These are phyloP conservation scores for Cataglyphis cursor DNA, from an alignment of 2,888 invertebrate genomes.

Conservation along the genomic window DNA sequence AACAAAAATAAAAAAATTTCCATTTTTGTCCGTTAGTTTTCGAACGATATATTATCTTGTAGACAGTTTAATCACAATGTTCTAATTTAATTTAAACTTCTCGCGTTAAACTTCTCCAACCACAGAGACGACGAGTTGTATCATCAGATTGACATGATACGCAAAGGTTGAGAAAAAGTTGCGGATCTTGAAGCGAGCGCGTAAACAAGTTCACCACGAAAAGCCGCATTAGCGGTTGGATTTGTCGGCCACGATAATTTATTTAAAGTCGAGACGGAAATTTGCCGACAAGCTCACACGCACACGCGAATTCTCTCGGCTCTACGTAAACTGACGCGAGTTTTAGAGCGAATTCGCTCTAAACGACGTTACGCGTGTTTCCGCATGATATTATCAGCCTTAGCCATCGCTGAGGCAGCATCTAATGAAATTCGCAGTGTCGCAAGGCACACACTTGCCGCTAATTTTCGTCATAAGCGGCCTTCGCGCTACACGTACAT, in stretches of 20 bases:
- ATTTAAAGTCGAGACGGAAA: slow-evolving; percentile 41
- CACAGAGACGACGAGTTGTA: neutral
- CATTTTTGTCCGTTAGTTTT: neutral
- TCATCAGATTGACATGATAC: neutral
- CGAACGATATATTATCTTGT: neutral
- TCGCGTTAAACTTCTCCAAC: neutral
- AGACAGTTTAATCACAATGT: slow-evolving; percentile 9
- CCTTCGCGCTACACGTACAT: slow-evolving; percentile 57
- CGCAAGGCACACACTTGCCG: slow-evolving; percentile 55
- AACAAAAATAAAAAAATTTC: neutral
- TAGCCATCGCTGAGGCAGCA: slow-evolving; percentile 42
- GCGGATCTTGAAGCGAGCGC: slow-evolving; percentile 14
- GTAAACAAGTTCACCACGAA: neutral
- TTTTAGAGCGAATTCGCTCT: neutral
- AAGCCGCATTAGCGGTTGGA: slow-evolving; percentile 31
- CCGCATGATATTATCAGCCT: slow-evolving; percentile 45
- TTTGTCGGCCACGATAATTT: slow-evolving; percentile 43
- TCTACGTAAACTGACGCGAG: neutral
- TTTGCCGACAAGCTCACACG: neutral
- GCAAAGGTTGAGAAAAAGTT: slow-evolving; percentile 24
- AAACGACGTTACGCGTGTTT: slow-evolving; percentile 49
- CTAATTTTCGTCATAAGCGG: slow-evolving; percentile 76
- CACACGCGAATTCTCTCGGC: neutral
- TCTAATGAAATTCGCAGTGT: slow-evolving; percentile 65
- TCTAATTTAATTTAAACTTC: slow-evolving; percentile 45